Percentiles rank a stretch among this genome's conserved stretches.
Evolutionary conservation across 2,888 invertebrate genomes (phyloP).

Genomic region (Oeneis ivallda): DNA sequence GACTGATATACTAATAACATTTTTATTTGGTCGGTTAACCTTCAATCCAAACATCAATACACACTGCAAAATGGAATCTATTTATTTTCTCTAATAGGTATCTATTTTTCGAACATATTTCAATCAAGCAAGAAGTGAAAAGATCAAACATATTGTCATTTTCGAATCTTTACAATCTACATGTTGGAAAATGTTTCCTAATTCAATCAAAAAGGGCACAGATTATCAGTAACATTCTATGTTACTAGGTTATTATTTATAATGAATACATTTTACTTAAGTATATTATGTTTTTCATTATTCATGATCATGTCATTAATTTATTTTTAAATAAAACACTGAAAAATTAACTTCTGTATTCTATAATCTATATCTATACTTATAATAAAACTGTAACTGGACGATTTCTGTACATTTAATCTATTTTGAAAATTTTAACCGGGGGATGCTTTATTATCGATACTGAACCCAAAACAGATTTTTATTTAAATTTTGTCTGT

Average conservation of each 20-base stretch:
- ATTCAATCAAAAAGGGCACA: not conserved
- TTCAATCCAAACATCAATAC: constrained; percentile 60
- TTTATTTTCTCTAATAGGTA: not conserved
- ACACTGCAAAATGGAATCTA: constrained; percentile 17
- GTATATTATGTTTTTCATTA: too few relatives aligned
- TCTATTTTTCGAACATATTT: not conserved
- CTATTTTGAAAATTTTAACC: too few relatives aligned
- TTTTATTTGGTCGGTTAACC: constrained; percentile 51
- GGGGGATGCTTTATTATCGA: too few relatives aligned
- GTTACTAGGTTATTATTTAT: constrained; percentile 18
- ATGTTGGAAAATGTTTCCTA: constrained; percentile 5
- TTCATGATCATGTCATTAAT: too few relatives aligned
- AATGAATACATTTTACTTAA: too few relatives aligned
- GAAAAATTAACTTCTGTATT: too few relatives aligned
- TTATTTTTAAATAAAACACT: too few relatives aligned
- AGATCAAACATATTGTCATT: not conserved
- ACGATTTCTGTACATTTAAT: too few relatives aligned
- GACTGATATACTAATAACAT: constrained; percentile 27
- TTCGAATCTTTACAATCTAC: not conserved
- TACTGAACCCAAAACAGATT: too few relatives aligned
- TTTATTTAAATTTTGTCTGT: too few relatives aligned
- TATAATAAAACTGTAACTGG: too few relatives aligned
- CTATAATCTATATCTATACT: too few relatives aligned
- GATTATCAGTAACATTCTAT: not conserved
- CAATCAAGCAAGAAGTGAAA: not conserved